Evolutionary conservation across 23 tunicate species (phyloP).

Genomic region (Oikopleura vanhoeffeni): DNA sequence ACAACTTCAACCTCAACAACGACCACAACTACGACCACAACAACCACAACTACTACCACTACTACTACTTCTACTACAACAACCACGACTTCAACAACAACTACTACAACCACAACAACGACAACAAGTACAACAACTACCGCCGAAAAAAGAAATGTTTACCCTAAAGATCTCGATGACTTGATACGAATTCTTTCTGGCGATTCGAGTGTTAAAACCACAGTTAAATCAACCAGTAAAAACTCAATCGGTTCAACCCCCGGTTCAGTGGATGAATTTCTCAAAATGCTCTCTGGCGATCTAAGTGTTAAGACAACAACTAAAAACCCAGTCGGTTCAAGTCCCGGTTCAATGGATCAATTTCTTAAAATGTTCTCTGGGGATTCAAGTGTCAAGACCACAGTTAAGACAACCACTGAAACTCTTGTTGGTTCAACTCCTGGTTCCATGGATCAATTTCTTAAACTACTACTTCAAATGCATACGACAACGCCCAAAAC

Average conservation of each 20-base stretch:
- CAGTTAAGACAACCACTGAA: no score
- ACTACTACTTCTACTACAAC: neutral
- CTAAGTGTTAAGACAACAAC: no score
- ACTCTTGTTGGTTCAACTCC: no score
- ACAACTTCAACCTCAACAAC: neutral
- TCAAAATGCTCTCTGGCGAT: neutral
- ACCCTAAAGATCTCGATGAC: neutral
- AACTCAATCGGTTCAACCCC: no score
- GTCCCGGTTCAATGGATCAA: no score
- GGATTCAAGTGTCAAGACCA: neutral
- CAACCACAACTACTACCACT: neutral
- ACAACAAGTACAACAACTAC: neutral
- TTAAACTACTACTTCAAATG: no score
- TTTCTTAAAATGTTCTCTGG: neutral
- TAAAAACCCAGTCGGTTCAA: no score
- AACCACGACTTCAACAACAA: neutral
- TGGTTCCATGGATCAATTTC: no score
- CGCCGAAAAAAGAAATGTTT: neutral
- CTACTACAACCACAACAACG: conserved; percentile 4
- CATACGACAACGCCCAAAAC: no score
- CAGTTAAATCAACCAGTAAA: no score
- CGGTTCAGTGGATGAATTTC: no score
- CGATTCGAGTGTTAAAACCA: neutral
- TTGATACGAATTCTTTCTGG: neutral
- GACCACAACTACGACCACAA: conserved; percentile 2